phyloP scores from a whole-genome alignment of 2,797 vertebrate genomes.

The Cossypha dichroa region DNA sequence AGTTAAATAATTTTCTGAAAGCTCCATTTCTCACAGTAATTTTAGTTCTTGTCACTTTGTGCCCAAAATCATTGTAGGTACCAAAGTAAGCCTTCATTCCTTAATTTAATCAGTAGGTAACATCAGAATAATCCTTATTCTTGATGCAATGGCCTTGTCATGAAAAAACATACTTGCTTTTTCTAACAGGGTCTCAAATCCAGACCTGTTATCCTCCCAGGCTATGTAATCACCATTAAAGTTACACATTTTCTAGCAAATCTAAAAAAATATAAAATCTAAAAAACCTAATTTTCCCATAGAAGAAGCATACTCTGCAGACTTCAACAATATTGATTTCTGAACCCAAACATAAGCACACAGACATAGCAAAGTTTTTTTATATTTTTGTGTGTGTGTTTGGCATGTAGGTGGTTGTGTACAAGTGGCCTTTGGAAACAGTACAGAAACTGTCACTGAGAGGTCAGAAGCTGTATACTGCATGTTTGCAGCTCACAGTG shows the following conservation, averaged over 20 bases:
- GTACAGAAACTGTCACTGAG: neutral
- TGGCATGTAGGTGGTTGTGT: accelerated
- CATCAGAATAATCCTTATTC: neutral
- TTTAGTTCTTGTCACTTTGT: neutral
- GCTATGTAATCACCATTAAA: neutral
- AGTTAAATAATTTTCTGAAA: neutral
- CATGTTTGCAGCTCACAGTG: neutral
- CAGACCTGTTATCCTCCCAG: neutral
- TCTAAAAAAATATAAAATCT: no score
- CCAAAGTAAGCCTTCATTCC: neutral
- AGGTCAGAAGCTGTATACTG: neutral
- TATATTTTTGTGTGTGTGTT: no score
- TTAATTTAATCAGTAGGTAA: neutral
- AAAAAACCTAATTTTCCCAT: no score
- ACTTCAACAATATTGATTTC: neutral
- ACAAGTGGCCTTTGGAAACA: neutral
- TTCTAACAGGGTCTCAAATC: neutral
- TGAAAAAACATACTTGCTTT: neutral
- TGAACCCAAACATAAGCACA: neutral
- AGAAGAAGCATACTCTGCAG: neutral
- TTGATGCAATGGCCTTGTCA: neutral
- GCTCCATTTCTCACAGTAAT: neutral
- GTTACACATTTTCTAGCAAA: neutral
- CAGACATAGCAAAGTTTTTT: accelerated
- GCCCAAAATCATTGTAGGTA: neutral